A percentile compares a stretch with the other conserved stretches of the same genome.
Conservation (phyloP, 2,888 invertebrate genomes). For the Ophraella communa region DNA sequence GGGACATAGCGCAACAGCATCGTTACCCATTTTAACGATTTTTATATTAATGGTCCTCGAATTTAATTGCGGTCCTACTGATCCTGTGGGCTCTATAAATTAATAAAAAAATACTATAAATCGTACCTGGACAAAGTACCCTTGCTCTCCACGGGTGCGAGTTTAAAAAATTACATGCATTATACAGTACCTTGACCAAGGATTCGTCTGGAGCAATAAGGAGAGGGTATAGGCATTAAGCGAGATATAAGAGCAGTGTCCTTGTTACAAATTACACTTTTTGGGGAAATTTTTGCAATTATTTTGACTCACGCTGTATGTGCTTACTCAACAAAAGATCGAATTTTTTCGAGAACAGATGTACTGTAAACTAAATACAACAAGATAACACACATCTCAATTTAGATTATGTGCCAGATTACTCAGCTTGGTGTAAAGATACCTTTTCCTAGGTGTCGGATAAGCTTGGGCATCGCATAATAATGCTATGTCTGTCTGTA, state of each 20-base stretch:
- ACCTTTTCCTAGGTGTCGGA: constrained; percentile 66
- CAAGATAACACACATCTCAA: too few species aligned
- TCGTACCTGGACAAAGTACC: constrained; percentile 33
- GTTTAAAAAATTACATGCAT: not conserved
- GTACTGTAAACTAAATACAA: too few species aligned
- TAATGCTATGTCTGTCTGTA: constrained; percentile 52
- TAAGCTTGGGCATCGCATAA: constrained; percentile 66
- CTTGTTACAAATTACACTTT: too few species aligned
- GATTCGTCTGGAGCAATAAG: not conserved
- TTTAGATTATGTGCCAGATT: too few species aligned
- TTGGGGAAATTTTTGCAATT: too few species aligned
- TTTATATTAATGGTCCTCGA: constrained; percentile 64
- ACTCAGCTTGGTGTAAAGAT: too few species aligned
- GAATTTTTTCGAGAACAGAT: too few species aligned
- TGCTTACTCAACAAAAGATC: too few species aligned
- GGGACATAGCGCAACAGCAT: constrained; percentile 70
- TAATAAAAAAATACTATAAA: constrained; percentile 15
- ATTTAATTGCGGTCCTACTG: constrained; percentile 70
- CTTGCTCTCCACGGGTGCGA: too few species aligned
- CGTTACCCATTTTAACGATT: constrained; percentile 50
- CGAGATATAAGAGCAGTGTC: too few species aligned
- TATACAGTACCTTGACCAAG: not conserved
- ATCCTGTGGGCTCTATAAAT: constrained; percentile 70
- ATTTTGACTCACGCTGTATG: too few species aligned
- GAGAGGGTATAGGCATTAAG: too few species aligned